Base-by-base conservation (phyloP, 2,888 invertebrate genomes). In the Cheilosia vulpina region DNA sequence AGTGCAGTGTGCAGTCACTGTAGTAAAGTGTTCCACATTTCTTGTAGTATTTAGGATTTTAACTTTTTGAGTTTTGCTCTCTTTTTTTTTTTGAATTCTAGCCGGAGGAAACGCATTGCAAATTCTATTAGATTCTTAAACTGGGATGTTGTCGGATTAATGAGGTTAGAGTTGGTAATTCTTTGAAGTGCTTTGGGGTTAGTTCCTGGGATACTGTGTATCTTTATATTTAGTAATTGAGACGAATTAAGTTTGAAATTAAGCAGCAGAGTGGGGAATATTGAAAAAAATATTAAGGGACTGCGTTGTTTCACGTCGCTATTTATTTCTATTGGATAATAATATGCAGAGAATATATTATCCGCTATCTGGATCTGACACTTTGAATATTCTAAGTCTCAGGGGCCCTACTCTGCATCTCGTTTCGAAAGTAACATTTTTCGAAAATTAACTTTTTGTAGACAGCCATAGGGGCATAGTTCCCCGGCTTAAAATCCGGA, bases 111-210 rank as follows among this genome's bases (percentile, higher is more conserved):
- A 41, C 5, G 52, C 9, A 6, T 24, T 27, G 27, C 27, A 55
- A 66, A 55, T 66, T 66, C 15, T 66, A 43, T 66, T 65, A 21
- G 50, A 38, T 38, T 38, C 50, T 27, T 19, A 13, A 66, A 55
- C 27, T 19, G 66, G 53, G 53, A 66, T 53, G 53, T 53, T 66
- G 43, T 41, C 17, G 17, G 43, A 41, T 66, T 55, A 53, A 66
- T 55, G 21, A 52, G 38, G 38, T 65, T 52, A 41, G 11, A 52
- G 38, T 65, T 65, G 21, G 52, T 19, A 50, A 21, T 31, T 50
- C 50, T 15, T 21, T 63, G 47, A 65, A 50, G 38, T 19, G 38
- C 21, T 65, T 52, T 34, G 5, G 34, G 50, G 19, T 50, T 34
- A 50, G 17, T 50, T 63, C 19, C 2, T 24, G 21, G 52, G 24